Conservation (phyloP, 2,113 vertebrate genomes). For the Macquaria australasica region DNA sequence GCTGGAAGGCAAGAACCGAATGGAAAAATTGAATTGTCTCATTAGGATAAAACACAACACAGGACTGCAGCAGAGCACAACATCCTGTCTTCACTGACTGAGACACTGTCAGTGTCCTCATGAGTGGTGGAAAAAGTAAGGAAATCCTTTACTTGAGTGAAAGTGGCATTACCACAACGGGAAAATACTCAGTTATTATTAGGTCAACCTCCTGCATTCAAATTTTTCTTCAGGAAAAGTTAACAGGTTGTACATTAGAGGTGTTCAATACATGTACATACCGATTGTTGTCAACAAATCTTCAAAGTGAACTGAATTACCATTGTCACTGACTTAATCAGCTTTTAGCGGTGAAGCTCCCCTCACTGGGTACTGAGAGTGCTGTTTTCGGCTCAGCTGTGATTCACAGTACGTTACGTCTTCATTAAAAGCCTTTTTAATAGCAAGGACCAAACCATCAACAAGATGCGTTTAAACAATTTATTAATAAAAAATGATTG, state of each 20-base stretch:
- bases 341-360: not conserved
- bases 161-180: not conserved
- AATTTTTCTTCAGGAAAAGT: not conserved
- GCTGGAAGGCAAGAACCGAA: not conserved
- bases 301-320: not conserved
- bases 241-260: not conserved
- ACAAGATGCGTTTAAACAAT: too few relatives aligned
- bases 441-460: too few relatives aligned
- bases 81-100: not conserved
- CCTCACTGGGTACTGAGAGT: not conserved
- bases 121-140: not conserved
- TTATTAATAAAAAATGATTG: too few relatives aligned
- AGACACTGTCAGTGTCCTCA: not conserved
- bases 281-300: not conserved
- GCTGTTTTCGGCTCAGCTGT: not conserved
- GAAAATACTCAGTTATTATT: not conserved
- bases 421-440: not conserved
- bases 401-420: not conserved
- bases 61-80: not conserved
- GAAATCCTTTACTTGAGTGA: not conserved
- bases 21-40: not conserved
- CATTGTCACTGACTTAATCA: not conserved
- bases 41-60: not conserved
- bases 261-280: not conserved
- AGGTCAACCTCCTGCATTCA: not conserved